phyloP scores from a whole-genome alignment of 2,113 vertebrate species.

The Prolemur simus region DNA sequence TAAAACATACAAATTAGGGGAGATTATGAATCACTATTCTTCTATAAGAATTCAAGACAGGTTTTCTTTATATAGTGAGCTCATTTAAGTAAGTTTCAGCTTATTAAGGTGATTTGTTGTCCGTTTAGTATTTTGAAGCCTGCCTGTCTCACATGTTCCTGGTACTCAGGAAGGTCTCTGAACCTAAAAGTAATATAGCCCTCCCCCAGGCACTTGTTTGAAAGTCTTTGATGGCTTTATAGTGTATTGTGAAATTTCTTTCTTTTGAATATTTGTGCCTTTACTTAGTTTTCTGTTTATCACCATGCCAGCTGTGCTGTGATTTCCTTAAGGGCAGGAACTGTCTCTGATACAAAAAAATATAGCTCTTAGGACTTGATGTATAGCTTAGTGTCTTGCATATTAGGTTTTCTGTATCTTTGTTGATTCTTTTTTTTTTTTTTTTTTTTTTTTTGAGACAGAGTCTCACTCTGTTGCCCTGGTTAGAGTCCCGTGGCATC shows the following conservation, averaged over 20 bases:
- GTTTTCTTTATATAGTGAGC: slow-evolving; percentile 16
- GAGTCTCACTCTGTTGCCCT: too few species aligned
- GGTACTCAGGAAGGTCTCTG: background rate
- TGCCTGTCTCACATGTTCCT: background rate
- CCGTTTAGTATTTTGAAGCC: slow-evolving; percentile 15
- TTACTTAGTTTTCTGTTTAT: background rate
- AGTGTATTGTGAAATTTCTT: background rate
- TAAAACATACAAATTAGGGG: background rate
- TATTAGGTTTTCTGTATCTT: background rate
- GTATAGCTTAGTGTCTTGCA: background rate
- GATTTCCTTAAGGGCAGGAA: background rate
- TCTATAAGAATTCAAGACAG: slow-evolving; percentile 24
- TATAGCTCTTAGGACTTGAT: background rate
- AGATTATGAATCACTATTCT: background rate
- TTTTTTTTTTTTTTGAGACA: too few species aligned
- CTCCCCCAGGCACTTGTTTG: background rate
- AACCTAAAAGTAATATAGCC: background rate
- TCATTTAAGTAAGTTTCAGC: slow-evolving; percentile 42
- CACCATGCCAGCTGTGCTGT: background rate
- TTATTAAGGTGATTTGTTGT: background rate
- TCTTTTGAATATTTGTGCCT: slow-evolving; percentile 2
- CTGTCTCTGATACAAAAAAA: background rate
- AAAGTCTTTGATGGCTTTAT: background rate
- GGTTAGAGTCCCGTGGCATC: too few species aligned
- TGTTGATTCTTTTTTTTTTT: background rate